Percentiles rank a stretch among this genome's conserved stretches.
Evolutionary conservation across 1,140 invertebrate species (phyloP).

Genomic region (Mactra quadrangularis): DNA sequence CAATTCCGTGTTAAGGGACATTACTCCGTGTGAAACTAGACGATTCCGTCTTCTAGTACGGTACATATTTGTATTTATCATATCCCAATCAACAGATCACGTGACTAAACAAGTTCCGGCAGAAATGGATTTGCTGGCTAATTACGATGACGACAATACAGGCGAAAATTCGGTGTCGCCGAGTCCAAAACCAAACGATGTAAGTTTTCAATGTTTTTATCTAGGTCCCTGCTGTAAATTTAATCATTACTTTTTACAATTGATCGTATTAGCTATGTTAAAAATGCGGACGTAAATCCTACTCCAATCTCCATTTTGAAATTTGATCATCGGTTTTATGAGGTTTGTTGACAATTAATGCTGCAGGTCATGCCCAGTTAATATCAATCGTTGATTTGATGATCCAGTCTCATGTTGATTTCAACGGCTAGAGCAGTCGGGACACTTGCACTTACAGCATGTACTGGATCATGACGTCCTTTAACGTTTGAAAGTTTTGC

Average conservation of each 20-base stretch:
- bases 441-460: too few relatives aligned
- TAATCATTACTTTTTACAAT: neutral
- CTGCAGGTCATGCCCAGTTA: too few relatives aligned
- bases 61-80: too few relatives aligned
- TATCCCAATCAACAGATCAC: too few relatives aligned
- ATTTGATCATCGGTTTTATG: too few relatives aligned
- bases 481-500: too few relatives aligned
- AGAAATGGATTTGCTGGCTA: conserved; percentile 56
- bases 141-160: conserved; percentile 53
- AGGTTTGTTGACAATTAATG: too few relatives aligned
- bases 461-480: too few relatives aligned
- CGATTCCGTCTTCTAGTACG: neutral
- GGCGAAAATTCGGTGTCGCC: conserved; percentile 19
- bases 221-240: neutral
- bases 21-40: neutral
- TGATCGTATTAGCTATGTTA: neutral
- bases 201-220: neutral
- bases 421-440: too few relatives aligned
- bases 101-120: conserved; percentile 33
- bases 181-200: conserved; percentile 12
- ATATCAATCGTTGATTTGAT: too few relatives aligned
- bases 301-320: neutral
- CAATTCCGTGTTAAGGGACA: too few relatives aligned
- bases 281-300: neutral
- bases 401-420: too few relatives aligned